phyloP scores from a whole-genome alignment of 2,888 invertebrate genomes.

The Leptinotarsa rubiginosa region DNA sequence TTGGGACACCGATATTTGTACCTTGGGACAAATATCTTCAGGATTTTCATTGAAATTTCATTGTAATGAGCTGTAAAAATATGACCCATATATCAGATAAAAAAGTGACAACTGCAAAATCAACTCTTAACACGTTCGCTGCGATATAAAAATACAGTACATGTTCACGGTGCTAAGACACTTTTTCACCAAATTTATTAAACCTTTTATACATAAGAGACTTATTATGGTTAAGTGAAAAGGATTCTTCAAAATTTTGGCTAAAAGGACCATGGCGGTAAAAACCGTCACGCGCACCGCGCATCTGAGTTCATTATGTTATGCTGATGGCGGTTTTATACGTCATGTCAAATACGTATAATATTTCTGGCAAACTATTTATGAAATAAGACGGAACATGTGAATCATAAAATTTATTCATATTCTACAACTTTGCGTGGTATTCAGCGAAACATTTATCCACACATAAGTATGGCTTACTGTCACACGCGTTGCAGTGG shows the following conservation, averaged over 20 bases:
- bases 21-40: too few species aligned
- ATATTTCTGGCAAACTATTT: conserved; percentile 13
- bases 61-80: too few species aligned
- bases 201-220: not conserved
- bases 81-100: too few species aligned
- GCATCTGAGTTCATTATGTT: conserved; percentile 14
- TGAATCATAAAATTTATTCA: conserved; percentile 7
- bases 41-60: too few species aligned
- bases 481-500: conserved; percentile 18
- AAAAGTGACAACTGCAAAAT: too few species aligned
- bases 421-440: conserved; percentile 6
- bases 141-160: not conserved
- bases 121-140: not conserved
- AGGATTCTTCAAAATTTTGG: not conserved
- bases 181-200: conserved; percentile 10
- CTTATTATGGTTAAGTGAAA: conserved; percentile 1
- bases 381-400: conserved; percentile 1
- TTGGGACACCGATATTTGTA: too few species aligned
- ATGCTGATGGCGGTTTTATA: conserved; percentile 11
- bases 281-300: conserved; percentile 4
- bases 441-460: conserved; percentile 5
- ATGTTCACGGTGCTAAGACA: conserved; percentile 10
- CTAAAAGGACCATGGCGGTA: conserved; percentile 9
- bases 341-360: conserved; percentile 7
- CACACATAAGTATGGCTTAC: conserved; percentile 11